Percentiles rank a stretch among this genome's conserved stretches.
Conservation (phyloP, 1,140 invertebrate species). For the Bactericera cockerelli region DNA sequence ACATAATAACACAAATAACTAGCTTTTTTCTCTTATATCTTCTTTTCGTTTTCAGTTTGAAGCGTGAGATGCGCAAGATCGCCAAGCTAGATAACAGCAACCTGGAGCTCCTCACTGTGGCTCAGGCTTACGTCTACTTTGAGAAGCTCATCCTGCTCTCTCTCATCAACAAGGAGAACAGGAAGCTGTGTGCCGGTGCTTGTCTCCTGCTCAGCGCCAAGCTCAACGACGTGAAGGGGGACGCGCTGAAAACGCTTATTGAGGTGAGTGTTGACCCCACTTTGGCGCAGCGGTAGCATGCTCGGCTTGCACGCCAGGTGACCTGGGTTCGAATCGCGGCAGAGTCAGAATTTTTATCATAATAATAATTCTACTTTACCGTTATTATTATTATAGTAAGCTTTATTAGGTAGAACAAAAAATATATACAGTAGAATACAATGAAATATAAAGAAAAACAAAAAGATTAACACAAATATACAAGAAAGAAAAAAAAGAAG, state of each 20-base stretch:
- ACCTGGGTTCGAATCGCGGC: no score
- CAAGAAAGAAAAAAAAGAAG: no score
- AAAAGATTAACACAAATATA: conserved; percentile 3
- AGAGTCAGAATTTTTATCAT: conserved; percentile 8
- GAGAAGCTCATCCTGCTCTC: conserved; percentile 87
- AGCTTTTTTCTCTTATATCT: no score
- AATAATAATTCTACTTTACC: conserved; percentile 11
- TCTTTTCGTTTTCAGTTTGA: conserved; percentile 46
- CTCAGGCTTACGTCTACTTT: conserved; percentile 94
- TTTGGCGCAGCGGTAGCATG: no score
- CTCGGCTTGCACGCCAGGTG: no score
- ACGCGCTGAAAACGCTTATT: conserved; percentile 64
- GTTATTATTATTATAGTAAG: conserved; percentile 1
- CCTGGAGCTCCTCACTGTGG: conserved; percentile 75
- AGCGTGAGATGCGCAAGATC: conserved; percentile 89
- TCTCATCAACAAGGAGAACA: conserved; percentile 86
- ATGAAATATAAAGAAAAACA: conserved; percentile 5
- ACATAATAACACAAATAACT: no score
- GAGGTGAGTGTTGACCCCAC: conserved; percentile 44
- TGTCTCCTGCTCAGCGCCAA: conserved; percentile 88
- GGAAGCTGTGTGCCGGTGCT: conserved; percentile 87
- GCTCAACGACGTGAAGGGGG: conserved; percentile 90
- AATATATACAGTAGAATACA: no score
- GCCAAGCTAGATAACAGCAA: conserved; percentile 69
- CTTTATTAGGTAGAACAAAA: no score